Evolutionary conservation across 2,797 vertebrate genomes (phyloP).

Genomic region (Micropoecilia bifurca): DNA sequence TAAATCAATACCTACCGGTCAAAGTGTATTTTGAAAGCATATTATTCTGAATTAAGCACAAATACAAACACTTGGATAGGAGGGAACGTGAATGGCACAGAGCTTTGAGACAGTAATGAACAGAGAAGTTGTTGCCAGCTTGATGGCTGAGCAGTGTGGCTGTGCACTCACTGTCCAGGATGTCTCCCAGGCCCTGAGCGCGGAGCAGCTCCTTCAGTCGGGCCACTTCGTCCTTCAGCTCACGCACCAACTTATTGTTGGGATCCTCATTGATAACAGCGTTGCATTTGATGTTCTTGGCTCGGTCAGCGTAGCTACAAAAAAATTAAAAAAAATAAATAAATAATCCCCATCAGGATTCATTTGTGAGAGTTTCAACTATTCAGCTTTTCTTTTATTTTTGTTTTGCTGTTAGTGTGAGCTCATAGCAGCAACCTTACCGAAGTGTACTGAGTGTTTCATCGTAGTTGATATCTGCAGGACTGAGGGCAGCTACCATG

Average conservation of each 20-base stretch:
- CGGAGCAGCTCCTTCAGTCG: conserved; percentile 95
- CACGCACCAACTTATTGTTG: conserved; percentile 95
- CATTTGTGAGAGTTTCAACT: not conserved
- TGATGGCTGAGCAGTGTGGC: conserved; percentile 37
- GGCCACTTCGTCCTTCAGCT: conserved; percentile 96
- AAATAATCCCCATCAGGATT: not conserved
- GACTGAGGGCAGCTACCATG: conserved; percentile 98
- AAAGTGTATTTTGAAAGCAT: not conserved
- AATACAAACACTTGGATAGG: conserved; percentile 29
- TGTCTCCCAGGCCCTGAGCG: conserved; percentile 96
- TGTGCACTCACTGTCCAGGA: conserved; percentile 95
- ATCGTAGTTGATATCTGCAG: conserved; percentile 98
- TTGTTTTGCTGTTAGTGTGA: not conserved
- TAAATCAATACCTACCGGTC: not conserved
- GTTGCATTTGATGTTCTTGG: conserved; percentile 99
- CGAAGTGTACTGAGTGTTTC: conserved; percentile 98
- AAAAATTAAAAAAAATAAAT: not conserved
- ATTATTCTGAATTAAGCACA: conserved; percentile 18
- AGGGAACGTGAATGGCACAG: conserved; percentile 36
- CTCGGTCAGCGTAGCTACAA: conserved; percentile 93
- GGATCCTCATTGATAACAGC: conserved; percentile 99
- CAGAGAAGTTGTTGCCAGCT: conserved; percentile 37
- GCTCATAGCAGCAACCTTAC: conserved; percentile 71
- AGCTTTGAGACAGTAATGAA: conserved; percentile 36
- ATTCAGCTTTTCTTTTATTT: not conserved